Percentiles rank a stretch among this genome's conserved stretches.
Conservation (phyloP, 2,797 vertebrate species). For the Muraenolepis orangiensis region DNA sequence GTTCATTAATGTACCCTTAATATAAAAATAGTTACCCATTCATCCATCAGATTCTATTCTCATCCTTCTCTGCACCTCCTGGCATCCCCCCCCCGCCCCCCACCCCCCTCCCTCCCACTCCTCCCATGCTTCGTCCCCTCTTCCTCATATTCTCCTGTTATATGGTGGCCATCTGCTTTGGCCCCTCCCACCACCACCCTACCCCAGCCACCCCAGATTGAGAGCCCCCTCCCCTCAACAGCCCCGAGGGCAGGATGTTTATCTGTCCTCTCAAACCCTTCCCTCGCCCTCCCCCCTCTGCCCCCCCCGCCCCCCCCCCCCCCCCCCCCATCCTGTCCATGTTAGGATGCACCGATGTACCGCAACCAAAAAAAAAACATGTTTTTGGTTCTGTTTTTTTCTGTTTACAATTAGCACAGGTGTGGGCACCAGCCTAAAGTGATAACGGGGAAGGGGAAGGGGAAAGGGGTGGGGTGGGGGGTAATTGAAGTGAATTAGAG, state of each 20-base stretch:
- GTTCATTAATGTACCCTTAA: too few species aligned
- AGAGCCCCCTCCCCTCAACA: too few species aligned
- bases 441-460: conserved; percentile 74
- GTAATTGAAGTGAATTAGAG: conserved; percentile 74
- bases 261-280: conserved; percentile 63
- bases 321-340: conserved; percentile 64
- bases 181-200: conserved; percentile 33
- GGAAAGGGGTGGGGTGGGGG: conserved; percentile 72
- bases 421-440: conserved; percentile 69
- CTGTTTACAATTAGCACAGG: too few species aligned
- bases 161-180: conserved; percentile 75
- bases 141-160: conserved; percentile 60
- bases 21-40: too few species aligned
- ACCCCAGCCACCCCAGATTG: conserved; percentile 20
- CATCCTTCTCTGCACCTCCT: conserved; percentile 37
- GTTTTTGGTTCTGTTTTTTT: conserved; percentile 60
- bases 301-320: conserved; percentile 52
- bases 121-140: background rate
- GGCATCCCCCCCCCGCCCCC: conserved; percentile 38
- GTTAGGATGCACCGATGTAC: conserved; percentile 71
- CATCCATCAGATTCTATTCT: background rate
- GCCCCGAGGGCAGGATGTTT: conserved; percentile 69
- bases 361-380: too few species aligned
- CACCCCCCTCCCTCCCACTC: background rate
- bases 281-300: conserved; percentile 52